Evolutionary conservation across 2,888 invertebrate species (phyloP).

Genomic region (Orchestes rusci): DNA sequence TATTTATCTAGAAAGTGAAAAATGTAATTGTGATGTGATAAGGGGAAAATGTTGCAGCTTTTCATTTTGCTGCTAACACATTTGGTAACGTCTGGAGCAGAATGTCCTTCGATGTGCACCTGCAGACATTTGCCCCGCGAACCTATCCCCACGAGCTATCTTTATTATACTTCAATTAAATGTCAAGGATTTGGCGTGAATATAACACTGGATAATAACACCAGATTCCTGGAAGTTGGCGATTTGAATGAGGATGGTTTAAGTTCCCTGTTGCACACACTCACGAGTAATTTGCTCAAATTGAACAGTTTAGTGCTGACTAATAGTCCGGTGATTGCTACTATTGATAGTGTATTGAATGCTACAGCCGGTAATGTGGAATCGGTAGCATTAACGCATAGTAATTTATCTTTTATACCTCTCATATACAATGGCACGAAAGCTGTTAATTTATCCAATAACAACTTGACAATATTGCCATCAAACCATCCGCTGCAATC

Average conservation of each 20-base stretch:
- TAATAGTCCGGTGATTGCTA: constrained; percentile 22
- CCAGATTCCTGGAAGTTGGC: constrained; percentile 26
- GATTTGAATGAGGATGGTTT: constrained; percentile 24
- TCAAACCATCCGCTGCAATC: constrained; percentile 22
- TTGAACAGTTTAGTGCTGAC: constrained; percentile 26
- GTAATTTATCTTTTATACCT: constrained; percentile 8
- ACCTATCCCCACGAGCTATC: constrained; percentile 19
- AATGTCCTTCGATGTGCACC: constrained; percentile 37
- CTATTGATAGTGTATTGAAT: constrained; percentile 20
- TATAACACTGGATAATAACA: constrained; percentile 24
- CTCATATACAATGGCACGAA: constrained; percentile 1
- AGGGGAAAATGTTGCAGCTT: constrained; percentile 36
- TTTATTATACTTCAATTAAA: constrained; percentile 24
- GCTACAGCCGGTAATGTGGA: constrained; percentile 16
- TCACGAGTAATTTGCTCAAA: constrained; percentile 24
- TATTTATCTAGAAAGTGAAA: no score
- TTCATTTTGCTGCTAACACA: constrained; percentile 36
- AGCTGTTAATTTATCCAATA: constrained; percentile 26
- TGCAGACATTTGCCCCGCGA: constrained; percentile 33
- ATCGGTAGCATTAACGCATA: constrained; percentile 23
- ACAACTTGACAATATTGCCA: constrained; percentile 29
- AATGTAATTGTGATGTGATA: no score
- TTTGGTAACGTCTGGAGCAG: constrained; percentile 32
- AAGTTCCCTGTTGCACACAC: constrained; percentile 18
- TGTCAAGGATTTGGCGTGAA: constrained; percentile 13